These are phyloP conservation scores for Prietella phreatophila DNA, from an alignment of 2,113 vertebrate genomes.

Conservation along the genomic window DNA sequence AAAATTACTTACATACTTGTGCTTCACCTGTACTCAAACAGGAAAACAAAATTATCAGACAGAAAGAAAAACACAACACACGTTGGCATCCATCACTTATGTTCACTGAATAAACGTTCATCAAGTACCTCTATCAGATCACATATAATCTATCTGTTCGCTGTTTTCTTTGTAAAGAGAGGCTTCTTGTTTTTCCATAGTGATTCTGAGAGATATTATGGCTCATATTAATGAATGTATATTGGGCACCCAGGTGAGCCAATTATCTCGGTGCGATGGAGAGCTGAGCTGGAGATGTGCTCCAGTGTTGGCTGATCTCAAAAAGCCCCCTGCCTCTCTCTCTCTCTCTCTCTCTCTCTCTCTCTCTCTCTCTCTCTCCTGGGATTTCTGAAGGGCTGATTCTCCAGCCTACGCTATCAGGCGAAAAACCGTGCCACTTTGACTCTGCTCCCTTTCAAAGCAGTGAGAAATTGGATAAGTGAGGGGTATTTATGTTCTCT, in stretches of 20 bases:
- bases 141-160: conserved; percentile 19
- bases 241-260: conserved; percentile 45
- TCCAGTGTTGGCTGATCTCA: conserved; percentile 39
- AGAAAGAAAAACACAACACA: conserved; percentile 24
- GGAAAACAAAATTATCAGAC: conserved; percentile 41
- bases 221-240: conserved; percentile 39
- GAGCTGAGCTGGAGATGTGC: conserved; percentile 47
- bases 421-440: conserved; percentile 47
- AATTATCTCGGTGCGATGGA: conserved; percentile 51
- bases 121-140: conserved; percentile 33
- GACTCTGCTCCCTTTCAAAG: conserved; percentile 41
- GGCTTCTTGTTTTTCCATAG: conserved; percentile 44
- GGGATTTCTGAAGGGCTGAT: conserved; percentile 47
- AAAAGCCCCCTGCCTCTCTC: conserved; percentile 37
- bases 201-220: conserved; percentile 51
- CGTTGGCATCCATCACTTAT: conserved; percentile 33
- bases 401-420: conserved; percentile 34
- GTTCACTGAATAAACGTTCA: conserved; percentile 18
- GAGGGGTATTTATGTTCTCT: conserved; percentile 50
- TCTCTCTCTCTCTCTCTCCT: background rate
- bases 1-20: conserved; percentile 34
- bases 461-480: conserved; percentile 52
- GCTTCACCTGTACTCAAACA: conserved; percentile 38
- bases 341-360: conserved; percentile 16
- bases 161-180: conserved; percentile 20